These are phyloP conservation scores for Ictalurus furcatus DNA, from an alignment of 2,113 vertebrate genomes.

Conservation along the genomic window DNA sequence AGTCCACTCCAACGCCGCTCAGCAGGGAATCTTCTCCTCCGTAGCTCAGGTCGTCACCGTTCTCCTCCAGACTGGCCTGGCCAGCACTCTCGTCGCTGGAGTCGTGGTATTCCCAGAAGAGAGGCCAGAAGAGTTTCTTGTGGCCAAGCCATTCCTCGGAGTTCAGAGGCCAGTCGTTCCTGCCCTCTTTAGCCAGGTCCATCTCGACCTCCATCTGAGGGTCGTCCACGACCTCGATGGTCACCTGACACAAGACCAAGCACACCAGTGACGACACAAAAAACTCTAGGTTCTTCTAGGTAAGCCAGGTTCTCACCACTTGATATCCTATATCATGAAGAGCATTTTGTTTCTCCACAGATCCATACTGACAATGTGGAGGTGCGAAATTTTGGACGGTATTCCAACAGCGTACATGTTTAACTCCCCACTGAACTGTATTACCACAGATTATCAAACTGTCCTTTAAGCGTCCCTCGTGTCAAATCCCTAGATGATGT, in stretches of 20 bases:
- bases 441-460: not conserved
- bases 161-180: slow-evolving; percentile 75
- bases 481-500: slow-evolving; percentile 20
- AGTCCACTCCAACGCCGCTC: slow-evolving; percentile 73
- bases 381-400: not conserved
- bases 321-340: not conserved
- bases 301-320: not conserved
- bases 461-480: not conserved
- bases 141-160: slow-evolving; percentile 76
- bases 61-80: slow-evolving; percentile 63
- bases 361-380: not conserved
- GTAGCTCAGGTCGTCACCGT: slow-evolving; percentile 68
- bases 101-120: slow-evolving; percentile 84
- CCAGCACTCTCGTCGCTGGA: slow-evolving; percentile 62
- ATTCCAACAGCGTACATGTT: not conserved
- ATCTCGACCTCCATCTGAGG: slow-evolving; percentile 83
- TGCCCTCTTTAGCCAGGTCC: slow-evolving; percentile 79
- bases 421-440: not conserved
- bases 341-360: not conserved
- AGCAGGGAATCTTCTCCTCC: slow-evolving; percentile 74
- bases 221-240: slow-evolving; percentile 82
- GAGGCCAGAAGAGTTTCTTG: slow-evolving; percentile 82
- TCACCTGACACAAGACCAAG: slow-evolving; percentile 72
- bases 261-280: not conserved
- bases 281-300: not conserved